Base-by-base conservation (phyloP, 2,888 invertebrate genomes). In the Uloborus plumipes region DNA sequence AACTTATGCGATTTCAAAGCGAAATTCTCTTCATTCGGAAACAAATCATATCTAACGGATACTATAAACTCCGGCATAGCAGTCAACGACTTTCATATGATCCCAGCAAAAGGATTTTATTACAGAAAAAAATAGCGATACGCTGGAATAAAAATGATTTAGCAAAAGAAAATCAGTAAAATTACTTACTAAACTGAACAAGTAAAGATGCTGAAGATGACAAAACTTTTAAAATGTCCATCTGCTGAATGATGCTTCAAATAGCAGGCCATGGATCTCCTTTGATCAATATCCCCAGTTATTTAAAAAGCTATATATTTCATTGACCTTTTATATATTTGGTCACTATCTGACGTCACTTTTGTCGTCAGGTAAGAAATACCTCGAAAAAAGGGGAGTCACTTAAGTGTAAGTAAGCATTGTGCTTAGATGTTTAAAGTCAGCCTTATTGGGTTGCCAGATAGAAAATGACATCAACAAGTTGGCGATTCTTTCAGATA, bases 321-420 rank as follows among this genome's bases (percentile, higher is more conserved):
- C 66, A 26, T 51, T 51, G 66, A 67, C 51, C 66, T 67, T 67
- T 67, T 67, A 67, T 67, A 67, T 67, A 39, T n/a, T 67, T 26
- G 26, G 66, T 51, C 66, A 67, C 51, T 50, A 67, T 67, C 50
- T 67, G 66, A 67, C 66, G 66, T 67, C 66, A 67, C 51, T 50
- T 67, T 26, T 26, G 66, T 67, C 51, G 50, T 67, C 53, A 67
- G 66, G 50, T 50, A 67, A 51, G 50, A 67, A 51, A 51, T 67
- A 67, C 51, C 49, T 51, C 51, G 51, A 67, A 67, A 67, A 51
- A 26, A 16, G 50, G 18, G 51, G 66, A 51, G 66, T 50, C 50
- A 67, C 66, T 67, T 51, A 67, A 67, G 66, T 67, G 20, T 26
- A 26, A 51, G 20, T 26, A 26, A 51, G 66, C 26, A n/a, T n/a